Conservation (phyloP, 23 tunicate species). For the Ciona savignyi region DNA sequence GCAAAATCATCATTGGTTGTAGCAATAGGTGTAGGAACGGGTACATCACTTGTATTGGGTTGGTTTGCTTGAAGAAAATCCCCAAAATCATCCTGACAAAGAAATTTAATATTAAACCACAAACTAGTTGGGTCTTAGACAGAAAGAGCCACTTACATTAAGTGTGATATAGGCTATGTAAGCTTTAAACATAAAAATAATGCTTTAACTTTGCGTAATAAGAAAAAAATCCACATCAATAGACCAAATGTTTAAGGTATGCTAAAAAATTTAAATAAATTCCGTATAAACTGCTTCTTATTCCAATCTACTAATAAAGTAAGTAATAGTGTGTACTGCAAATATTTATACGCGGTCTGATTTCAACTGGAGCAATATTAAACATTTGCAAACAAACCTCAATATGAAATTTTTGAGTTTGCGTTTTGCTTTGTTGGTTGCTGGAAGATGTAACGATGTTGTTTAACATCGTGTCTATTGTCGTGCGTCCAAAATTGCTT, state of each 20-base stretch:
- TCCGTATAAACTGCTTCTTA: too few relatives aligned
- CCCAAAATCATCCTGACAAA: conserved; percentile 62
- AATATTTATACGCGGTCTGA: background rate
- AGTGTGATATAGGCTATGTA: too few relatives aligned
- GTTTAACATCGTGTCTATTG: background rate
- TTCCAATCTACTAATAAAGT: background rate
- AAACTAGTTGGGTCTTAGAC: background rate
- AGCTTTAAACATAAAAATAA: too few relatives aligned
- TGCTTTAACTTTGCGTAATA: too few relatives aligned
- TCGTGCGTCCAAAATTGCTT: background rate
- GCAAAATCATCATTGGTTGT: background rate
- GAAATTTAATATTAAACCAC: too few relatives aligned
- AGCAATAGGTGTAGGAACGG: background rate
- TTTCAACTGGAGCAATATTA: background rate
- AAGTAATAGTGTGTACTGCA: background rate
- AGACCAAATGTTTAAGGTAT: too few relatives aligned
- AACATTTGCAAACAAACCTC: background rate
- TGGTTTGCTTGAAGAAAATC: conserved; percentile 59
- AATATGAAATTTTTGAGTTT: background rate
- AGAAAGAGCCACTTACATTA: too few relatives aligned
- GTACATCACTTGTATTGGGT: background rate
- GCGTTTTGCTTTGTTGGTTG: too few relatives aligned
- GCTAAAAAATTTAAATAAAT: too few relatives aligned
- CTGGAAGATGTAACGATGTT: background rate
- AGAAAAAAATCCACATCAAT: too few relatives aligned